A percentile compares a stretch with the other conserved stretches of the same genome.
phyloP scores from a whole-genome alignment of 2,113 vertebrate genomes.

The Nymphicus hollandicus region DNA sequence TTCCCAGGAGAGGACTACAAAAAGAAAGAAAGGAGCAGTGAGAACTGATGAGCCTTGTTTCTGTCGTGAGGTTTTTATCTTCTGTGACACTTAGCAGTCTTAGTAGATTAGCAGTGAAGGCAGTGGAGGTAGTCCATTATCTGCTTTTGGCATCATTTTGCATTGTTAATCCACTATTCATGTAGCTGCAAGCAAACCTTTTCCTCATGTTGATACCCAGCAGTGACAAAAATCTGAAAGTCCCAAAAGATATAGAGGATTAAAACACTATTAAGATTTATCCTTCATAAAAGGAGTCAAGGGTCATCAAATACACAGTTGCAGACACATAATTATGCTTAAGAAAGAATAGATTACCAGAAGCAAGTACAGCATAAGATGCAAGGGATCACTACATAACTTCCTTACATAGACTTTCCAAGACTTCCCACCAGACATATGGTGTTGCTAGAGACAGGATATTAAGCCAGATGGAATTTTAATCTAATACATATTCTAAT shows the following conservation, averaged over 20 bases:
- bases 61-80: neutral
- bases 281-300: neutral
- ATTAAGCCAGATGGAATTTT: slow-evolving; percentile 3
- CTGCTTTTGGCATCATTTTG: neutral
- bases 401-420: neutral
- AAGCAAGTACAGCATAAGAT: neutral
- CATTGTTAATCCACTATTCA: neutral
- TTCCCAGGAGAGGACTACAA: neutral
- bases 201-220: neutral
- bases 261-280: neutral
- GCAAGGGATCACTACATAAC: neutral
- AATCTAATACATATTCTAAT: neutral
- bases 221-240: neutral
- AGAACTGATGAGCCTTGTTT: neutral
- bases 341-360: neutral
- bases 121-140: neutral
- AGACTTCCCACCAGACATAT: neutral
- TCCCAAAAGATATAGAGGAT: neutral
- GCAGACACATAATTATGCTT: neutral
- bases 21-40: neutral
- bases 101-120: neutral
- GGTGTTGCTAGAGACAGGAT: neutral
- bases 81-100: neutral
- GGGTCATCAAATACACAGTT: neutral
- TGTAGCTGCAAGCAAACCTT: neutral